phyloP scores from a whole-genome alignment of 1,140 invertebrate genomes.

The Pygmarrhopalites habei region DNA sequence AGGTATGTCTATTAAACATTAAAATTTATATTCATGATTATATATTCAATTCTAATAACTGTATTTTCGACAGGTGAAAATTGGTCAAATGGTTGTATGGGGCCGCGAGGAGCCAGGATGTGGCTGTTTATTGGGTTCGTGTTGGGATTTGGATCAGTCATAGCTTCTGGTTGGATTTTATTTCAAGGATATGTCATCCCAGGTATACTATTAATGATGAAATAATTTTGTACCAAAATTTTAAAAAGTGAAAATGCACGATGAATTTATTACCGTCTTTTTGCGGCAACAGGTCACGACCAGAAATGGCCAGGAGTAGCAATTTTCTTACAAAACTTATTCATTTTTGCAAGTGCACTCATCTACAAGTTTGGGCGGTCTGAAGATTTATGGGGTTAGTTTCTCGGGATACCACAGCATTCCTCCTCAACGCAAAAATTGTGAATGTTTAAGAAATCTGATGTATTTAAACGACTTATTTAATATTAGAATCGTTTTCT shows the following conservation, averaged over 20 bases:
- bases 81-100: conserved; percentile 80
- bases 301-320: conserved; percentile 73
- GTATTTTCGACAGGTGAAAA: no score
- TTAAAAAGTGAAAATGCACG: neutral
- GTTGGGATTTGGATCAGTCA: conserved; percentile 88
- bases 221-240: conserved; percentile 7
- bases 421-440: no score
- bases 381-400: conserved; percentile 68
- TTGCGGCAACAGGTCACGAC: neutral
- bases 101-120: conserved; percentile 77
- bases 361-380: conserved; percentile 90
- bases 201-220: conserved; percentile 3
- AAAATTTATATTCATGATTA: no score
- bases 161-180: conserved; percentile 91
- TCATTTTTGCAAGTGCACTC: conserved; percentile 85
- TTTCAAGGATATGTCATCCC: conserved; percentile 56
- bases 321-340: conserved; percentile 87
- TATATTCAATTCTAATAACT: no score
- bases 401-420: neutral
- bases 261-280: neutral
- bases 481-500: no score
- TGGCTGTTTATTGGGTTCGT: conserved; percentile 97
- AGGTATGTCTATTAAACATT: conserved; percentile 78
- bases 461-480: no score
- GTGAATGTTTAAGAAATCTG: no score